phyloP scores from a whole-genome alignment of 1,140 invertebrate species.

The Homarus americanus region DNA sequence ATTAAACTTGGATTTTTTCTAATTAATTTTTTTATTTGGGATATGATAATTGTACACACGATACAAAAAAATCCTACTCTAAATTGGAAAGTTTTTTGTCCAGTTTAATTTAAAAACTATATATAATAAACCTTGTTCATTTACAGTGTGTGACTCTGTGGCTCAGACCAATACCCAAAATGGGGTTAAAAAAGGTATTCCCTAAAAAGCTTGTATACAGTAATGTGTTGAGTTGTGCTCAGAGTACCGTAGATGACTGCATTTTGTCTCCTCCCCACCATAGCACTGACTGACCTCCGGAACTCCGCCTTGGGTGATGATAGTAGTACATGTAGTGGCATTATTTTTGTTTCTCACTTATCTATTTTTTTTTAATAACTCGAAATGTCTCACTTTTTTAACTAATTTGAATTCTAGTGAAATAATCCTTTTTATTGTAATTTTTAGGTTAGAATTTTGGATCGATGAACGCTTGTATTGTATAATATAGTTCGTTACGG shows the following conservation, averaged over 20 bases:
- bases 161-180: conserved; percentile 63
- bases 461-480: not conserved
- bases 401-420: conserved; percentile 1
- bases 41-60: too few species aligned
- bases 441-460: not conserved
- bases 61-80: too few species aligned
- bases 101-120: too few species aligned
- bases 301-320: too few species aligned
- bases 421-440: not conserved
- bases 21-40: too few species aligned
- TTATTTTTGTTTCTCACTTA: too few species aligned
- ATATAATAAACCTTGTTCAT: conserved; percentile 31
- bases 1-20: too few species aligned
- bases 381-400: not conserved
- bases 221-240: conserved; percentile 28
- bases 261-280: too few species aligned
- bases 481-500: not conserved
- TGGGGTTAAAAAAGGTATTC: conserved; percentile 68
- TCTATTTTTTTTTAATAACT: not conserved
- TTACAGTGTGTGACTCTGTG: conserved; percentile 68
- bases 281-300: too few species aligned
- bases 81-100: too few species aligned
- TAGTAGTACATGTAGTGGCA: too few species aligned
- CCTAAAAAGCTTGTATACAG: conserved; percentile 5
- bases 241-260: conserved; percentile 40